Evolutionary conservation across 1,140 invertebrate species (phyloP).

Genomic region (Trichoplusia ni): DNA sequence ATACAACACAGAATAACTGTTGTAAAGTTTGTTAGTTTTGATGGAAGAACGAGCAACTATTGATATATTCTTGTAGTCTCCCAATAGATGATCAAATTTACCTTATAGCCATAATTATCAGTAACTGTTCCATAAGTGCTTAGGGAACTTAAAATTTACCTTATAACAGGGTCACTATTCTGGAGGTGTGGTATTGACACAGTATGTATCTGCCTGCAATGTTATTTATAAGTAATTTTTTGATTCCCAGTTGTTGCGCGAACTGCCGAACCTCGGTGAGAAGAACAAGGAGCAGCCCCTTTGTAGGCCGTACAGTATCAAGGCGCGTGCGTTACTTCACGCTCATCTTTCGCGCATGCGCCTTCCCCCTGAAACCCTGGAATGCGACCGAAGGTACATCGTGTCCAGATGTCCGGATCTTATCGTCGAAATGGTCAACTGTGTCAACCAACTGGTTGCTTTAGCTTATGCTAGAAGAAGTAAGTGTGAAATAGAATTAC

Average conservation of each 20-base stretch:
- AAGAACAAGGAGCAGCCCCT: slow-evolving; percentile 98
- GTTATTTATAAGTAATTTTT: no score
- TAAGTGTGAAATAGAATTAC: slow-evolving; percentile 82
- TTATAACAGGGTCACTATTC: no score
- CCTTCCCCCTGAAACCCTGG: slow-evolving; percentile 91
- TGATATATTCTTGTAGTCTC: no score
- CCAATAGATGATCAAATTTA: no score
- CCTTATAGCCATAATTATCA: no score
- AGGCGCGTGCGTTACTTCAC: slow-evolving; percentile 96
- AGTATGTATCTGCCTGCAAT: no score
- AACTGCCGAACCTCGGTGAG: slow-evolving; percentile 94
- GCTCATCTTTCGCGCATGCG: slow-evolving; percentile 94
- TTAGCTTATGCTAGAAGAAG: slow-evolving; percentile 94
- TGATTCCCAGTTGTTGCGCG: slow-evolving; percentile 90
- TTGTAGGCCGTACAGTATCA: slow-evolving; percentile 97
- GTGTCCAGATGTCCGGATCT: slow-evolving; percentile 96
- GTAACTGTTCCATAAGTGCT: no score
- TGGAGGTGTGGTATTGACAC: no score
- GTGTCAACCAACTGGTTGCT: slow-evolving; percentile 95
- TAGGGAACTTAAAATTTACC: no score
- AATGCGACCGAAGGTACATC: slow-evolving; percentile 93
- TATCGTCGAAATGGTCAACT: slow-evolving; percentile 99
- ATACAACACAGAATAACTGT: no score
- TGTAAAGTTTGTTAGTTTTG: no score
- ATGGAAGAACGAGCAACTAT: no score